Conservation (phyloP, 1,140 invertebrate genomes). For the Steinernema feltiae region DNA sequence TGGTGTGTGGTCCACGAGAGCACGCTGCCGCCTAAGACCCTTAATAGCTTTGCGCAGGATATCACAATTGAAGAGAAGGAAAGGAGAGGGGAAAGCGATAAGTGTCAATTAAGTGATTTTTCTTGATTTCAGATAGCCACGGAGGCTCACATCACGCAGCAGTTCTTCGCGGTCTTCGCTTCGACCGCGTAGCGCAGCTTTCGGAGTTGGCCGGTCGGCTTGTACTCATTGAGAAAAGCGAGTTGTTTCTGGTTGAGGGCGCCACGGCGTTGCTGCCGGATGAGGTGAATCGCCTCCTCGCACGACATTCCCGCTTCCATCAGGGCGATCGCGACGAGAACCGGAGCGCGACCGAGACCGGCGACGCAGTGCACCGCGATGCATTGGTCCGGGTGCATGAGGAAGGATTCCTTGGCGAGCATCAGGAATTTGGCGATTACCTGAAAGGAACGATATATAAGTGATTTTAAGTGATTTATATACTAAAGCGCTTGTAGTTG, state of each 20-base stretch:
- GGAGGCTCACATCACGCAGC: conserved; percentile 35
- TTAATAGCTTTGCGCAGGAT: background rate
- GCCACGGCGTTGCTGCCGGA: conserved; percentile 86
- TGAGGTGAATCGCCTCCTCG: conserved; percentile 90
- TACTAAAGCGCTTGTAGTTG: too few relatives aligned
- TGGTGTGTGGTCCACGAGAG: background rate
- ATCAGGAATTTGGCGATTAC: conserved; percentile 88
- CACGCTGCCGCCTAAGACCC: background rate
- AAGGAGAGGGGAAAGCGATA: background rate
- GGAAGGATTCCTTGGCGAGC: conserved; percentile 66
- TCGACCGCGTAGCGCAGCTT: conserved; percentile 34
- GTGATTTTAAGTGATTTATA: too few relatives aligned
- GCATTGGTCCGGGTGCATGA: conserved; percentile 76
- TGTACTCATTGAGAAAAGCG: conserved; percentile 84
- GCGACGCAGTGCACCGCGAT: conserved; percentile 94
- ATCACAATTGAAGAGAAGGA: background rate
- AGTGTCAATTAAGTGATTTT: background rate
- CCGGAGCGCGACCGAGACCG: conserved; percentile 83
- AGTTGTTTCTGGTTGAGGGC: conserved; percentile 94
- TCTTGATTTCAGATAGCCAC: too few relatives aligned
- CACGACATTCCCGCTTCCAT: conserved; percentile 94
- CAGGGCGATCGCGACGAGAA: conserved; percentile 86
- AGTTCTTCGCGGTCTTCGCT: conserved; percentile 31
- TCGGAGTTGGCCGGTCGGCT: conserved; percentile 42
- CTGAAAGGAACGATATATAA: conserved; percentile 15